Evolutionary conservation across 1,140 invertebrate species (phyloP).

Genomic region (Telenomus remus): DNA sequence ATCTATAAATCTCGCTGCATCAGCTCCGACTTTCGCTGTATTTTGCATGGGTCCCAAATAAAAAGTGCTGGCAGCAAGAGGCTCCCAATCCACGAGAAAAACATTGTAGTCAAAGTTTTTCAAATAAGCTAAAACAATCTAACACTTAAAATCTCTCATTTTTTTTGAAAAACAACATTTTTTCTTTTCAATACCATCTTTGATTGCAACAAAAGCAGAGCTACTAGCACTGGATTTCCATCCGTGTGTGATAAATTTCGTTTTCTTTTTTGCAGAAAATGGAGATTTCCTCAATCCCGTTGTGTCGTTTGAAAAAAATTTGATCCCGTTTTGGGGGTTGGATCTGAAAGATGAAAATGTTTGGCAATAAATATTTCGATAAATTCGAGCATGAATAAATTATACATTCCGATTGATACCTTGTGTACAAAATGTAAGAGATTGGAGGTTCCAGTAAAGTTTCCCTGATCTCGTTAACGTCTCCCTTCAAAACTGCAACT

Average conservation of each 20-base stretch:
- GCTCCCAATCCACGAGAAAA: slow-evolving; percentile 81
- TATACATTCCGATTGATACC: slow-evolving; percentile 56
- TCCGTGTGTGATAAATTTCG: slow-evolving; percentile 84
- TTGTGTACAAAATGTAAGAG: slow-evolving; percentile 68
- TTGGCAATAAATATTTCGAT: neutral
- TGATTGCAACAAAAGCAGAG: slow-evolving; percentile 61
- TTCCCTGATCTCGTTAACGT: slow-evolving; percentile 52
- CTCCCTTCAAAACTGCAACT: slow-evolving; percentile 74
- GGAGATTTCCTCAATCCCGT: slow-evolving; percentile 66
- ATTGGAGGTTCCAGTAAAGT: slow-evolving; percentile 62
- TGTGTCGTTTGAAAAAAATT: slow-evolving; percentile 64
- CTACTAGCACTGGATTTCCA: slow-evolving; percentile 79
- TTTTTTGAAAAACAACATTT: no score
- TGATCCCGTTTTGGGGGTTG: slow-evolving; percentile 63
- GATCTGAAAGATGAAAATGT: slow-evolving; percentile 57
- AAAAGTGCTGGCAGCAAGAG: slow-evolving; percentile 78
- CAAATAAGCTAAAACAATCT: slow-evolving; percentile 78
- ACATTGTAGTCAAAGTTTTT: slow-evolving; percentile 78
- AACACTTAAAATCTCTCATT: no score
- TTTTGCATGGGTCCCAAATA: slow-evolving; percentile 81
- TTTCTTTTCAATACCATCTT: slow-evolving; percentile 70
- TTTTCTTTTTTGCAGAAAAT: slow-evolving; percentile 77
- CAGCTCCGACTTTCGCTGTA: slow-evolving; percentile 79
- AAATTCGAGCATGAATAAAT: neutral
- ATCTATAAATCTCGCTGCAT: slow-evolving; percentile 79